Percentiles rank a stretch among this genome's conserved stretches.
Conservation (phyloP, 2,113 vertebrate genomes). For the Elgaria multicarinata region DNA sequence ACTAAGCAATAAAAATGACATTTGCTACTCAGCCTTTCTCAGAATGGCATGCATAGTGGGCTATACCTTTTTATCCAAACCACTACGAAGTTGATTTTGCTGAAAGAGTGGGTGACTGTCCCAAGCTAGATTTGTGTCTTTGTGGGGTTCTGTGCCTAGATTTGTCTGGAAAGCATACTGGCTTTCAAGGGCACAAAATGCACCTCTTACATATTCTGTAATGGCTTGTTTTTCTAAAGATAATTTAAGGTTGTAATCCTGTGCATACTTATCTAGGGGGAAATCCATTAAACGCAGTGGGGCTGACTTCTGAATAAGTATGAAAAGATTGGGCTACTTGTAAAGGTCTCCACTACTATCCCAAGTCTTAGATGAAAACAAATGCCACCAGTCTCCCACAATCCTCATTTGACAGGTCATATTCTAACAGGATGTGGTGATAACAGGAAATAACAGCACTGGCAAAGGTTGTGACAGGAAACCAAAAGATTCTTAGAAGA, state of each 20-base stretch:
- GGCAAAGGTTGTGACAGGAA: neutral
- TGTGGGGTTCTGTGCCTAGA: neutral
- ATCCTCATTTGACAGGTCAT: conserved; percentile 20
- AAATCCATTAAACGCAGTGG: neutral
- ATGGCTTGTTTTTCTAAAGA: neutral
- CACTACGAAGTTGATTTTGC: neutral
- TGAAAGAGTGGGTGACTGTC: neutral
- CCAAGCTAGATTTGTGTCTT: neutral
- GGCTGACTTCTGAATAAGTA: neutral
- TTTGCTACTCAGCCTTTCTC: neutral
- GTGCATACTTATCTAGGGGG: neutral
- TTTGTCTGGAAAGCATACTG: no score
- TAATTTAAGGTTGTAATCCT: neutral
- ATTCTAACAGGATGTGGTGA: conserved; percentile 49
- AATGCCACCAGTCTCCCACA: neutral
- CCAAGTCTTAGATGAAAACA: neutral
- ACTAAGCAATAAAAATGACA: neutral
- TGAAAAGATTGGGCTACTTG: neutral
- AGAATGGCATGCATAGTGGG: neutral
- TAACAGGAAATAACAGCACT: neutral
- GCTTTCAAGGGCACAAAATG: neutral
- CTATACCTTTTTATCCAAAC: neutral
- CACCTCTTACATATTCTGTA: neutral
- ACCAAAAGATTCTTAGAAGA: neutral
- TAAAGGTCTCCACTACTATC: neutral